phyloP scores from a whole-genome alignment of 2,113 vertebrate species.

The Danionella cerebrum region DNA sequence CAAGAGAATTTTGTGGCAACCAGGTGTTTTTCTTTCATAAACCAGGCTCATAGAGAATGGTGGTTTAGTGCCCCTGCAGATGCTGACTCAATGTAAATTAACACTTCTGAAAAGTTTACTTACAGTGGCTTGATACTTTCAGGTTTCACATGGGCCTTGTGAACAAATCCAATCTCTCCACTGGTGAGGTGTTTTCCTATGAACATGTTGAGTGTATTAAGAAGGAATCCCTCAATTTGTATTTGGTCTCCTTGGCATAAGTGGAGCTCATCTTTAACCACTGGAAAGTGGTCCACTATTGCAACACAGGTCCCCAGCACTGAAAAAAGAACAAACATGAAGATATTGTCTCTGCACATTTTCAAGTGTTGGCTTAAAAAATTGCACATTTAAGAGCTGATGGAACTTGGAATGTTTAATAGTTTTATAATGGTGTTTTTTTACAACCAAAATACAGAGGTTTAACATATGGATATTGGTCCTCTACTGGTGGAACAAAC shows the following conservation, averaged over 20 bases:
- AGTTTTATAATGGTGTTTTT: too few relatives aligned
- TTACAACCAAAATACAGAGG: too few relatives aligned
- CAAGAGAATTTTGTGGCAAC: neutral
- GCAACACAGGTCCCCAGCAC: conserved; percentile 78
- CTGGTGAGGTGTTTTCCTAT: conserved; percentile 73
- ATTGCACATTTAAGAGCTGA: too few relatives aligned
- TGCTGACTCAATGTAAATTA: neutral
- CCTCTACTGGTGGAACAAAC: too few relatives aligned
- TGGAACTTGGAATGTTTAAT: too few relatives aligned
- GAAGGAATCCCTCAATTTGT: conserved; percentile 76
- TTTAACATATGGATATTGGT: too few relatives aligned
- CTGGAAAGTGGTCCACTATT: conserved; percentile 63
- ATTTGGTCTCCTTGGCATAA: conserved; percentile 76
- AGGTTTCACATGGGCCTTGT: conserved; percentile 63
- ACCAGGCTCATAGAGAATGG: neutral
- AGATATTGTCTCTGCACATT: too few relatives aligned
- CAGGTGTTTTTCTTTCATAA: neutral
- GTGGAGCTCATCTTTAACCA: conserved; percentile 73
- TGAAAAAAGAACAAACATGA: conserved; percentile 40
- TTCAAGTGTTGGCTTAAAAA: too few relatives aligned
- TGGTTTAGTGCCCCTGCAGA: neutral
- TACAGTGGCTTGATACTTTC: conserved; percentile 69
- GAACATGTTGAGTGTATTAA: conserved; percentile 77
- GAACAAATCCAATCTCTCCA: conserved; percentile 76
- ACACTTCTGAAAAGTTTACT: conserved; percentile 22